Evolutionary conservation across 1,140 invertebrate genomes (phyloP), one percentile per base, ranked within the genome.

Genomic region (silkworm (Bombyx mori)): DNA sequence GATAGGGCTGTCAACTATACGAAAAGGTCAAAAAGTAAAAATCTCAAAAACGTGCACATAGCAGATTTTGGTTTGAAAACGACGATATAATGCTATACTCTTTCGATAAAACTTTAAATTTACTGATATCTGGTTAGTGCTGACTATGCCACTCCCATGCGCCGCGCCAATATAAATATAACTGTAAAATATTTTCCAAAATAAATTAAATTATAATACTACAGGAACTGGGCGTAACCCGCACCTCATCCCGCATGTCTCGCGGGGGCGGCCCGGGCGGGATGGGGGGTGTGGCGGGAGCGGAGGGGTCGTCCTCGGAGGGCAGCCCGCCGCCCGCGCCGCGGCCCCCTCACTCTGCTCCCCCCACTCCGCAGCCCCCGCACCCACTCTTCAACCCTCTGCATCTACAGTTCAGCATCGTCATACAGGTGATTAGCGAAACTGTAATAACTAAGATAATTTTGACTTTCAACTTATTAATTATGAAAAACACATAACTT

Each of bases 391-490:
- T 95, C 1, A 93, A 96, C 65, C 95, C 95, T 1, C 90, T 96
- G 48, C 93, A 95, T 5, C 94, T 97, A 91, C 94, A 96, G 70
- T 97, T 97, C 81, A 92, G 93, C 44, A 90, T 95, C 50, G 90
- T 94, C 52, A 74, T 95, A 22, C 93, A 94, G 90, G 92, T 90
- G 71, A 80, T 7, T 10, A 47, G 22, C 7, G 12, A 18, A 18
- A 18, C 12, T 18, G 6, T n/a, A 8, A 48, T 10, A 48, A 48
- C 12, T 18, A 18, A 18, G 12, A 18, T 18, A 18, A 18, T 18
- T 18, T 18, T 18, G 12, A 18, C 12, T 18, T 18, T 18, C 12
- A 18, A 18, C 12, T 18, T 18, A 18, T 18, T 18, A 18, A 18
- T 18, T 18, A 18, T 18, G 12, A 18, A 18, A 18, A 18, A 18